These are phyloP conservation scores for Amblyornis subalaris DNA, from an alignment of 2,113 vertebrate genomes.

Conservation along the genomic window DNA sequence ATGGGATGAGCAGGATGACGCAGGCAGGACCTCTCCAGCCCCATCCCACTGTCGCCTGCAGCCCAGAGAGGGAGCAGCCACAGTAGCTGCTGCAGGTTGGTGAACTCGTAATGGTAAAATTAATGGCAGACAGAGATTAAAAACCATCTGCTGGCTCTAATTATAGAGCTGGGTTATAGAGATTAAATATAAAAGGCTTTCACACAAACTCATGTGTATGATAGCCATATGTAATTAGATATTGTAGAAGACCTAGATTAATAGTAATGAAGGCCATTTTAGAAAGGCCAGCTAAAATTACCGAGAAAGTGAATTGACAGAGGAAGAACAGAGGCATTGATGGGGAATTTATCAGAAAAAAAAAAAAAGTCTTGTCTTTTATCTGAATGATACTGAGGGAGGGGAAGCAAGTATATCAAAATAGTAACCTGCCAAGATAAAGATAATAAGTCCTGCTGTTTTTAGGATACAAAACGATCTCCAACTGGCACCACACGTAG, in stretches of 20 bases:
- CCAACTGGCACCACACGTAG: neutral
- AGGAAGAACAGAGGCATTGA: neutral
- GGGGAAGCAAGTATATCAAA: neutral
- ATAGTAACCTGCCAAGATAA: neutral
- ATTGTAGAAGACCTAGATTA: conserved; percentile 22
- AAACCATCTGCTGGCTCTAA: neutral
- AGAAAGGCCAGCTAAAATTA: conserved; percentile 51
- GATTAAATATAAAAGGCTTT: conserved; percentile 39
- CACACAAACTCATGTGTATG: neutral
- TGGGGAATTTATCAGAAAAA: neutral
- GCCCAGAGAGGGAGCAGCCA: neutral
- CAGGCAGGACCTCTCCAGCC: neutral
- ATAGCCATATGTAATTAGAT: conserved; percentile 7
- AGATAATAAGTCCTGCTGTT: neutral
- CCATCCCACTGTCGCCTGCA: fast-evolving
- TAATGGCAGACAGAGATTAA: neutral
- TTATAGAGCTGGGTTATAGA: neutral
- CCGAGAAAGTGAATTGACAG: neutral
- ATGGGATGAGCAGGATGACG: neutral
- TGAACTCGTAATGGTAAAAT: neutral
- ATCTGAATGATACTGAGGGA: neutral
- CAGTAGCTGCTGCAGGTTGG: neutral
- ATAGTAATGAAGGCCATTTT: conserved; percentile 31
- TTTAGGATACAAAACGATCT: neutral
- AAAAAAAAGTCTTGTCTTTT: neutral